A percentile compares a stretch with the other conserved stretches of the same genome.
Conservation (phyloP, 2,113 vertebrate species). For the Zeus faber region DNA sequence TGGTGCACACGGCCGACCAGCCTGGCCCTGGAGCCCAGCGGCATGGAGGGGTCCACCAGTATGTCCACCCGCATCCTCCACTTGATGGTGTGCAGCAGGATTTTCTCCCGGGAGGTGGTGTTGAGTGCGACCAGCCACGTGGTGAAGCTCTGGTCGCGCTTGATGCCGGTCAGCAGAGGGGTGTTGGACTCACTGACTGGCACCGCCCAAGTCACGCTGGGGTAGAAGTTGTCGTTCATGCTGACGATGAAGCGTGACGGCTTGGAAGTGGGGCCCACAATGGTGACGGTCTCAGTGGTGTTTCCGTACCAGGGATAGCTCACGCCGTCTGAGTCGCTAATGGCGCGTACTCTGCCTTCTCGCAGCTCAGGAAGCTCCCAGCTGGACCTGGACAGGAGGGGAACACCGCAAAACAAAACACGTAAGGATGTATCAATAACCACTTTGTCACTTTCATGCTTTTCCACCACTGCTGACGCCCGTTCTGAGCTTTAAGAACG, state of each 20-base stretch:
- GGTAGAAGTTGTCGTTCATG: conserved; percentile 99
- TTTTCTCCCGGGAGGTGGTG: conserved; percentile 90
- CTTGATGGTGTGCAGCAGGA: conserved; percentile 95
- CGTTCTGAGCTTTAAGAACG: too few relatives aligned
- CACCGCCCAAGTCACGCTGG: conserved; percentile 97
- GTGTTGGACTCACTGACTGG: conserved; percentile 95
- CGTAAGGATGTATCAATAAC: too few relatives aligned
- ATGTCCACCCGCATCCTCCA: conserved; percentile 98
- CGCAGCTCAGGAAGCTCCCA: conserved; percentile 96
- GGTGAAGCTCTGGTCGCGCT: conserved; percentile 97
- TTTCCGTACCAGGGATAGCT: conserved; percentile 99
- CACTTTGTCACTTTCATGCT: too few relatives aligned
- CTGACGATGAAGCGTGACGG: conserved; percentile 92
- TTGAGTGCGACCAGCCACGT: conserved; percentile 98
- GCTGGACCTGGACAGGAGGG: conserved; percentile 83
- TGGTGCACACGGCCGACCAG: conserved; percentile 90
- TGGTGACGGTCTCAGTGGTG: conserved; percentile 95
- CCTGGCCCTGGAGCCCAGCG: conserved; percentile 87
- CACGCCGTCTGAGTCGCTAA: conserved; percentile 96
- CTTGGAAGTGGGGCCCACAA: conserved; percentile 90
- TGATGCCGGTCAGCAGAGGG: conserved; percentile 91
- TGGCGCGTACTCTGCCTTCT: conserved; percentile 92
- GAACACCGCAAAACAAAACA: too few relatives aligned
- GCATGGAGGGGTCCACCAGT: conserved; percentile 86
- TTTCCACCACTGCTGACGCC: too few relatives aligned